phyloP scores from a whole-genome alignment of 2,113 vertebrate species.

The Paratilapia polleni region DNA sequence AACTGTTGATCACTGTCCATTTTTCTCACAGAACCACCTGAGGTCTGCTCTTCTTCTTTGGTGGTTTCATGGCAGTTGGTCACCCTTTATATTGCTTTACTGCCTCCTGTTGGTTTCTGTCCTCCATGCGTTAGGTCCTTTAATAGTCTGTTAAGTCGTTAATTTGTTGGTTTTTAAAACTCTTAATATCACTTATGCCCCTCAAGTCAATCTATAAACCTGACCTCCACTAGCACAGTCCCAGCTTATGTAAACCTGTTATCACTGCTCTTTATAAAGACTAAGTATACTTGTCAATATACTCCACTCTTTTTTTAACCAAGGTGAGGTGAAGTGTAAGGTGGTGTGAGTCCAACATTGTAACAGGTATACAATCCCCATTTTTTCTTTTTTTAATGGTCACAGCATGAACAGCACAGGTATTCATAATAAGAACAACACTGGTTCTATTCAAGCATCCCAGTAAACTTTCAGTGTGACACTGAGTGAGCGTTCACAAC shows the following conservation, averaged over 20 bases:
- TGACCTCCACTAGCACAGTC: background rate
- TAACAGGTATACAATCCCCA: background rate
- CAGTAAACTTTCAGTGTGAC: no score
- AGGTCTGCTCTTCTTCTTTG: background rate
- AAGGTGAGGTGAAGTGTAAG: constrained; percentile 71
- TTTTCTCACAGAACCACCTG: background rate
- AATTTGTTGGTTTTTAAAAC: background rate
- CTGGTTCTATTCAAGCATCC: no score
- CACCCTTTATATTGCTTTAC: background rate
- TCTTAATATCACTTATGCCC: background rate
- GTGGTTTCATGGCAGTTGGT: background rate
- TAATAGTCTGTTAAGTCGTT: no score
- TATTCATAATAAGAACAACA: no score
- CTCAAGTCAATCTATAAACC: background rate
- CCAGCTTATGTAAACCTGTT: background rate
- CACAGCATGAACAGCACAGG: no score
- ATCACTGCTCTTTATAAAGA: background rate
- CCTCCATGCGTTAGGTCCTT: background rate
- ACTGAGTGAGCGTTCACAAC: no score
- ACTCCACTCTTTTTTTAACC: background rate
- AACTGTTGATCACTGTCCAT: background rate
- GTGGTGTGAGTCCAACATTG: background rate
- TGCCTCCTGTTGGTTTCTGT: background rate
- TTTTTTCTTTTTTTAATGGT: no score
- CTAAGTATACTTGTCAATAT: background rate